These are phyloP conservation scores for Drosophila flavopinicola DNA, from an alignment of 2,888 invertebrate genomes.

Conservation along the genomic window DNA sequence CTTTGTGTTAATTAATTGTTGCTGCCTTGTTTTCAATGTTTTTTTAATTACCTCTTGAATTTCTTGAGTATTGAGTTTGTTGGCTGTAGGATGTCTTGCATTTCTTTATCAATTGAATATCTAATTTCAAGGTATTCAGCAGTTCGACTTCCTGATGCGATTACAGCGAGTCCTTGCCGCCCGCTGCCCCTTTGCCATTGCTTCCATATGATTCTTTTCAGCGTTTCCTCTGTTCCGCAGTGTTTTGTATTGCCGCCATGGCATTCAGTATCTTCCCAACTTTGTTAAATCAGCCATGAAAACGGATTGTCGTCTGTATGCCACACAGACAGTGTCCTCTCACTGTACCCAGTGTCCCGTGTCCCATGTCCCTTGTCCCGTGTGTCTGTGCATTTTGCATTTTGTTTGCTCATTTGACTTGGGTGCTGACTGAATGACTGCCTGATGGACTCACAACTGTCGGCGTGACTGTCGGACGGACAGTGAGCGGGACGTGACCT, in stretches of 20 bases:
- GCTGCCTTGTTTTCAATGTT: no score
- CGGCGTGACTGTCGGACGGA: slow-evolving; percentile 27
- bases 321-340: slow-evolving; percentile 19
- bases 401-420: slow-evolving; percentile 73
- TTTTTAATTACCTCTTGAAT: no score
- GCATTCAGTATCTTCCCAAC: slow-evolving; percentile 56
- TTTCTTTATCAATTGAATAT: no score
- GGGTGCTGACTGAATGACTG: slow-evolving; percentile 61
- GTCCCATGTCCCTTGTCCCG: slow-evolving; percentile 2
- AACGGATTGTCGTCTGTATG: slow-evolving; percentile 70
- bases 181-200: no score
- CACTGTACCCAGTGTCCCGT: no score
- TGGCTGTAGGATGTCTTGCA: no score
- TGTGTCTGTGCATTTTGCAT: slow-evolving; percentile 67
- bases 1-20: no score
- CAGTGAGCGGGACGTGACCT: slow-evolving; percentile 59
- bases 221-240: background rate
- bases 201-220: background rate
- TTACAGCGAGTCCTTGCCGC: no score
- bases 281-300: slow-evolving; percentile 79
- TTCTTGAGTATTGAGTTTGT: no score
- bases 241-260: slow-evolving; percentile 38
- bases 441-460: slow-evolving; percentile 32
- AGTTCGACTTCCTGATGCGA: no score
- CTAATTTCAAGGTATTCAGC: no score